phyloP scores from a whole-genome alignment of 2,113 vertebrate species.

The Vireo altiloquus region DNA sequence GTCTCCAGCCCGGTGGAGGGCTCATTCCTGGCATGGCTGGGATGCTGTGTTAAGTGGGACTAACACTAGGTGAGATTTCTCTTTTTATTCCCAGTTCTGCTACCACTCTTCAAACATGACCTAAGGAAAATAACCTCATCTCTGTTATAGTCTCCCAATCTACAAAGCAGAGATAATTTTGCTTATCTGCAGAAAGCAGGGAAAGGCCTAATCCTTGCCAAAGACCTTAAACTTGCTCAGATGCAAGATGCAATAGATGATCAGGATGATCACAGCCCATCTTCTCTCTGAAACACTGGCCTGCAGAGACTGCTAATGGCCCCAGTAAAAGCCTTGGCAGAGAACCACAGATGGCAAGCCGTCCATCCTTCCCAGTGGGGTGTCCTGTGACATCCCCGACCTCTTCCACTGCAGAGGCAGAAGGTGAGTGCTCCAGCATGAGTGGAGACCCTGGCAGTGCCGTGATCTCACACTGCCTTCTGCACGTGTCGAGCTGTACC shows the following conservation, averaged over 20 bases:
- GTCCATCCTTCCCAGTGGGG: not conserved
- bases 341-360: not conserved
- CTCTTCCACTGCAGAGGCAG: not conserved
- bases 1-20: not conserved
- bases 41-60: not conserved
- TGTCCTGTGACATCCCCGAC: not conserved
- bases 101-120: not conserved
- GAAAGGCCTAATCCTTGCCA: not conserved
- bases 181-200: not conserved
- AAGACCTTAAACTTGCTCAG: not conserved
- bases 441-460: not conserved
- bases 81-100: not conserved
- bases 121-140: not conserved
- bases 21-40: not conserved
- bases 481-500: rapidly evolving
- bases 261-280: not conserved
- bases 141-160: not conserved
- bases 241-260: not conserved
- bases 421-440: not conserved
- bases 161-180: not conserved
- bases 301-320: not conserved
- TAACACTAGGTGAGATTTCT: not conserved
- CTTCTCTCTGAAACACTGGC: rapidly evolving
- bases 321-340: not conserved
- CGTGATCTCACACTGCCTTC: rapidly evolving